phyloP scores from a whole-genome alignment of 2,113 vertebrate genomes.

The Monarcha castaneiventris region DNA sequence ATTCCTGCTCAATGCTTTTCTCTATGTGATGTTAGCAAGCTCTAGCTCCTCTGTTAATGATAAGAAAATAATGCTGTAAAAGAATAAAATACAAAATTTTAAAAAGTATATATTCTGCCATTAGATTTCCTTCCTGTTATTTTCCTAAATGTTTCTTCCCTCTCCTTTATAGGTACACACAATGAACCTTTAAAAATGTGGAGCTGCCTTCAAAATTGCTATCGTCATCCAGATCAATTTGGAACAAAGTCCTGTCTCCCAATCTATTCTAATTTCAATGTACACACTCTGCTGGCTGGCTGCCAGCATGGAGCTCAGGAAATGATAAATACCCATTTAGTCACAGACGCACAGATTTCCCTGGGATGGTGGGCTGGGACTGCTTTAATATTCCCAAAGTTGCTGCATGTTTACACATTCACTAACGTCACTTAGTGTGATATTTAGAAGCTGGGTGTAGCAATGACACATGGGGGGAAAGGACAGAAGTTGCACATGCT shows the following conservation, averaged over 20 bases:
- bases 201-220: conserved; percentile 52
- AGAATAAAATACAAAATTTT: background rate
- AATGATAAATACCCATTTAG: conserved; percentile 64
- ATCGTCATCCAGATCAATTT: conserved; percentile 61
- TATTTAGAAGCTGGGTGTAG: background rate
- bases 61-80: background rate
- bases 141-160: conserved; percentile 34
- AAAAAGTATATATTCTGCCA: background rate
- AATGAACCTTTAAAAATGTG: conserved; percentile 48
- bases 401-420: background rate
- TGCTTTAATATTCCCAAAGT: conserved; percentile 22
- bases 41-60: background rate
- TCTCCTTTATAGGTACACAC: conserved; percentile 19
- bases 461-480: background rate
- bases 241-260: conserved; percentile 48
- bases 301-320: conserved; percentile 64
- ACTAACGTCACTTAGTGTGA: background rate
- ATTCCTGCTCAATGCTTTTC: background rate
- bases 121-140: conserved; percentile 44
- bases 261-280: conserved; percentile 69
- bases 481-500: background rate
- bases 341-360: conserved; percentile 50
- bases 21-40: background rate
- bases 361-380: background rate
- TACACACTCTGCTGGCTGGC: conserved; percentile 56